Evolutionary conservation across 2,797 vertebrate genomes (phyloP).

Genomic region (Phrynocephalus guinanensis): DNA sequence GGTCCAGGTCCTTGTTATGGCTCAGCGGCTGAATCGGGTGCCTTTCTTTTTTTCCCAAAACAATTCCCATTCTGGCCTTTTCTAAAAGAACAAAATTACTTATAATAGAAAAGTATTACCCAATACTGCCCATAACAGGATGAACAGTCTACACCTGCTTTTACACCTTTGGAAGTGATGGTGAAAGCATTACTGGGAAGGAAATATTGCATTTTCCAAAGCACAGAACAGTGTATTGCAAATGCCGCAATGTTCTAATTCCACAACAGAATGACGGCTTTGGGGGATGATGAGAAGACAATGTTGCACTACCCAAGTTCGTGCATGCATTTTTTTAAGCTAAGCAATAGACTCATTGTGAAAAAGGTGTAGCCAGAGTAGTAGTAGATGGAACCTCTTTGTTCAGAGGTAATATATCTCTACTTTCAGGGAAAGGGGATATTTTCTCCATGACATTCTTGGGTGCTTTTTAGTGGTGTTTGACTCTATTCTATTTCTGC

Average conservation of each 20-base stretch:
- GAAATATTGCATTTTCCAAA: slow-evolving; percentile 1
- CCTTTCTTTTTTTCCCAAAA: slow-evolving; percentile 22
- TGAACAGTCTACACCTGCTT: neutral
- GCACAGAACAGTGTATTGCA: neutral
- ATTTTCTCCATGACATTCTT: no score
- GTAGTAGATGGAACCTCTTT: neutral
- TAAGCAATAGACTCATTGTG: neutral
- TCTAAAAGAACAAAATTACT: slow-evolving; percentile 5
- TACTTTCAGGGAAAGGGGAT: neutral
- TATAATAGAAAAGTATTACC: slow-evolving; percentile 12
- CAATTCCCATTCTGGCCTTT: slow-evolving; percentile 20
- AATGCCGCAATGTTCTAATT: neutral
- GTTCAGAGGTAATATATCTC: neutral
- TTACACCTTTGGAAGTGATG: neutral
- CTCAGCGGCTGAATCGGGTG: slow-evolving; percentile 35
- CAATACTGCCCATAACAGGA: neutral
- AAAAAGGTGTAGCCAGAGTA: neutral
- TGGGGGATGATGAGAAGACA: neutral
- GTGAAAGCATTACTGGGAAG: neutral
- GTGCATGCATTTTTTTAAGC: neutral
- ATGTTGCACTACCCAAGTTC: neutral
- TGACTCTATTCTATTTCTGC: neutral
- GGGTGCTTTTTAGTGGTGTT: neutral
- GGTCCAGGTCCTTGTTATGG: slow-evolving; percentile 51
- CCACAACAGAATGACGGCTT: neutral